A percentile compares a stretch with the other conserved stretches of the same genome.
Conservation (phyloP, 2,888 invertebrate genomes). For the Tetrapedia diversipes region DNA sequence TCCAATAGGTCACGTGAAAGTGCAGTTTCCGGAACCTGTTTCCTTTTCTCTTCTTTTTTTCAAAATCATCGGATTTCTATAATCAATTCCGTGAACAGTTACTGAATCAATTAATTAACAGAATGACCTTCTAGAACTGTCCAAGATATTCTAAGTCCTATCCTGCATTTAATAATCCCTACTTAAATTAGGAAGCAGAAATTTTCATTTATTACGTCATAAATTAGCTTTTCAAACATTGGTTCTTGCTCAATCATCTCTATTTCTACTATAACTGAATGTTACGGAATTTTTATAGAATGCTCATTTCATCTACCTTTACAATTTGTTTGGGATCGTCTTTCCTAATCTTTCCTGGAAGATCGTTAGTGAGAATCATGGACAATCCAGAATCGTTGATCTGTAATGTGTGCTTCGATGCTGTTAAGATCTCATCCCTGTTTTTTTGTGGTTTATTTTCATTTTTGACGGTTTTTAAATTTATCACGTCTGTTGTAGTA, state of each 20-base stretch:
- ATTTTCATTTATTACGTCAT: not conserved
- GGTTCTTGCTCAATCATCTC: no score
- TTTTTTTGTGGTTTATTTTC: slow-evolving; percentile 21
- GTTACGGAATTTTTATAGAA: no score
- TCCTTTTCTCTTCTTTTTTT: slow-evolving; percentile 46
- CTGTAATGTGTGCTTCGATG: slow-evolving; percentile 22
- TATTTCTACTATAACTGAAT: not conserved
- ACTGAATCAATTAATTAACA: not conserved
- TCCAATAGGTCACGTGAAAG: slow-evolving; percentile 88
- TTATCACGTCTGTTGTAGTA: slow-evolving; percentile 3
- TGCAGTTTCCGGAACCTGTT: slow-evolving; percentile 73
- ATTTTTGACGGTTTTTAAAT: slow-evolving; percentile 14
- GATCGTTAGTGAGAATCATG: slow-evolving; percentile 36
- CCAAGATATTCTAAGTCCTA: not conserved
- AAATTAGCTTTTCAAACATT: no score
- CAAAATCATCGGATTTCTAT: slow-evolving; percentile 43
- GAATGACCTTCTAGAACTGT: not conserved
- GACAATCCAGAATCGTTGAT: slow-evolving; percentile 29
- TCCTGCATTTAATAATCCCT: not conserved
- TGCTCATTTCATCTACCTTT: slow-evolving; percentile 9
- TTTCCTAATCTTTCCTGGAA: slow-evolving; percentile 36
- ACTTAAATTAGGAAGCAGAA: not conserved
- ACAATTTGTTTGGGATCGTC: not conserved
- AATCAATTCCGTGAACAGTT: slow-evolving; percentile 1
- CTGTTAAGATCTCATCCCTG: not conserved